Evolutionary conservation across 2,113 vertebrate species (phyloP), one percentile per base, ranked within the genome.

Genomic region (Oreochromis aureus): DNA sequence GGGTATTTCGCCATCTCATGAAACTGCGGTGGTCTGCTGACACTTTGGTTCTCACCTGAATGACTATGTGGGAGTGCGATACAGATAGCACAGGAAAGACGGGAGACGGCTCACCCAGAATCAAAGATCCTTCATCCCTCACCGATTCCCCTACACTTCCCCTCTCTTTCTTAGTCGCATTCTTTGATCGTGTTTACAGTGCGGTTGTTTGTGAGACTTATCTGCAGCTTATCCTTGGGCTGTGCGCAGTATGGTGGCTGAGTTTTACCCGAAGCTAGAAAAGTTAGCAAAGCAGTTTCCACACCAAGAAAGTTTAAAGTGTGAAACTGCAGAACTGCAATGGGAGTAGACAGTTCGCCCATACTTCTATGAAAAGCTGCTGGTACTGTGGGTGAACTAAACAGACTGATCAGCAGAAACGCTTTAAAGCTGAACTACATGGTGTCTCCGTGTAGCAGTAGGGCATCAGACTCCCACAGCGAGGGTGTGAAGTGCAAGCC

Each of bases 351-450:
- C 79, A 66, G 59, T 73, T 86, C 80, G 30, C 24, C 48, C 16
- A 3, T 85, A 80, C 10, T 16, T 27, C 32, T 44, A 59, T 88
- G 79, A 92, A 92, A 89, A 81, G 22, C 80, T 80, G 80, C 76
- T 55, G 63, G 15, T 66, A 18, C 32, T 24, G 86, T 11, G 51
- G 86, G 80, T 39, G 84, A 89, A 87, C 86, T 82, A 88, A 89
- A 92, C 86, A 27, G 39, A 56, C 69, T 0, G 91, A 94, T 95
- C 90, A 92, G 88, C 69, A 81, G 82, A 87, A 87, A 84, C 24
- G 71, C 91, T 93, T 92, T 91, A 90, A 90, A 93, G 91, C 82
- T 88, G 54, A 89, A 85, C 46, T 89, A 66, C 86, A 90, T 46
- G n/a, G 22, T 82, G 63, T 80, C 24, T 27, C 82, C 84, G 27